A percentile compares a stretch with the other conserved stretches of the same genome.
phyloP scores from a whole-genome alignment of 2,888 invertebrate genomes.

The Tinea trinotella region DNA sequence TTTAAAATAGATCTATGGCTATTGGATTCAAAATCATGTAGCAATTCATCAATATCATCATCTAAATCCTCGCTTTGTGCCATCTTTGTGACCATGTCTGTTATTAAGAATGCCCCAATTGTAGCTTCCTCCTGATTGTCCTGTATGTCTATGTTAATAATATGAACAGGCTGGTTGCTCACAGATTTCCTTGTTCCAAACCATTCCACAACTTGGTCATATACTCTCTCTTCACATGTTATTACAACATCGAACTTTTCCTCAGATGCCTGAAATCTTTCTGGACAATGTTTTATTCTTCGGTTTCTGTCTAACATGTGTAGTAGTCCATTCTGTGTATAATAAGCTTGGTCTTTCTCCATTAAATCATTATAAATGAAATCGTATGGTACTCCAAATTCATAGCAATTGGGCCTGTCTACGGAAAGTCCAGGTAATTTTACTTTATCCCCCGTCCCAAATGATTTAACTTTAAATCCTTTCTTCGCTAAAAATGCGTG shows the following conservation, averaged over 20 bases:
- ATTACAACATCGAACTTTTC: constrained; percentile 97
- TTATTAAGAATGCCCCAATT: constrained; percentile 97
- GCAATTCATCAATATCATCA: constrained; percentile 96
- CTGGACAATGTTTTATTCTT: constrained; percentile 93
- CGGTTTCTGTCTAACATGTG: constrained; percentile 98
- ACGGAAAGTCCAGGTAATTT: constrained; percentile 96
- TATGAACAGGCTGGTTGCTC: constrained; percentile 91
- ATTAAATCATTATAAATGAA: constrained; percentile 94
- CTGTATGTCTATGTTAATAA: constrained; percentile 98
- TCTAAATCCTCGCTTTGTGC: constrained; percentile 93
- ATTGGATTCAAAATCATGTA: constrained; percentile 94
- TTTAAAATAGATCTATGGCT: constrained; percentile 90
- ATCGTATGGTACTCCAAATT: constrained; percentile 96
- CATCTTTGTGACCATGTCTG: constrained; percentile 94
- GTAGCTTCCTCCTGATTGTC: constrained; percentile 99
- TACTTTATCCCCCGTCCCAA: constrained; percentile 94
- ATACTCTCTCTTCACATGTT: constrained; percentile 98
- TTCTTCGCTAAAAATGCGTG: constrained; percentile 98
- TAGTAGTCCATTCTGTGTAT: constrained; percentile 97
- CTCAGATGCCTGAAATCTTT: constrained; percentile 90
- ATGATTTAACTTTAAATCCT: constrained; percentile 95
- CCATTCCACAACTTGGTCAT: constrained; percentile 97
- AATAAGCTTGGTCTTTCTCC: constrained; percentile 91
- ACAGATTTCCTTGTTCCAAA: constrained; percentile 86
- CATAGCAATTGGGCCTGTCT: constrained; percentile 96